A percentile compares a stretch with the other conserved stretches of the same genome.
phyloP scores from a whole-genome alignment of 53 echinoderm and acorn worm genomes.

The Hippasteria phrygiana region DNA sequence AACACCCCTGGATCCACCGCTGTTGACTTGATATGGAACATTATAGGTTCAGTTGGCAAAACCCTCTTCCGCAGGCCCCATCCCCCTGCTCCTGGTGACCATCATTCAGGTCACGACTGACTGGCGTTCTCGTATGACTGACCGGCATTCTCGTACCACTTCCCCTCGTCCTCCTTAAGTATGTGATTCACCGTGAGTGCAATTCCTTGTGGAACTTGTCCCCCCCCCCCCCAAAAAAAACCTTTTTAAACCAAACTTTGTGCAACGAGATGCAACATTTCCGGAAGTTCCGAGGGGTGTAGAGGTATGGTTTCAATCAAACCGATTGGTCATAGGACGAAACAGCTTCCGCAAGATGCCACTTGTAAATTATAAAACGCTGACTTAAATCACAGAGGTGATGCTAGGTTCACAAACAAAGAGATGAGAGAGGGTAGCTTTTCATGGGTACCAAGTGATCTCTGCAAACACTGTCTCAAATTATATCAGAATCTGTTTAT shows the following conservation, averaged over 20 bases:
- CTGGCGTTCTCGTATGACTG: not conserved
- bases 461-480: no score
- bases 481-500: no score
- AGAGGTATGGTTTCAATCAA: not conserved
- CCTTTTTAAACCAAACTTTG: not conserved
- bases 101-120: not conserved
- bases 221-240: no score
- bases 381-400: not conserved
- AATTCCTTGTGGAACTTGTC: not conserved
- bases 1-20: no score
- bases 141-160: not conserved
- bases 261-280: not conserved
- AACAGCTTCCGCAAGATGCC: not conserved
- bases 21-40: no score
- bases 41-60: not conserved
- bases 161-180: not conserved
- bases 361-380: not conserved
- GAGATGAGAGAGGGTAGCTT: no score
- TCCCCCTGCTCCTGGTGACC: no score
- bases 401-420: no score
- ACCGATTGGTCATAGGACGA: no score
- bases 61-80: not conserved
- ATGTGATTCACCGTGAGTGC: conserved; percentile 3
- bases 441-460: no score
- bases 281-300: not conserved